These are phyloP conservation scores for Temnothorax ravouxi DNA, from an alignment of 2,888 invertebrate species.

Conservation along the genomic window DNA sequence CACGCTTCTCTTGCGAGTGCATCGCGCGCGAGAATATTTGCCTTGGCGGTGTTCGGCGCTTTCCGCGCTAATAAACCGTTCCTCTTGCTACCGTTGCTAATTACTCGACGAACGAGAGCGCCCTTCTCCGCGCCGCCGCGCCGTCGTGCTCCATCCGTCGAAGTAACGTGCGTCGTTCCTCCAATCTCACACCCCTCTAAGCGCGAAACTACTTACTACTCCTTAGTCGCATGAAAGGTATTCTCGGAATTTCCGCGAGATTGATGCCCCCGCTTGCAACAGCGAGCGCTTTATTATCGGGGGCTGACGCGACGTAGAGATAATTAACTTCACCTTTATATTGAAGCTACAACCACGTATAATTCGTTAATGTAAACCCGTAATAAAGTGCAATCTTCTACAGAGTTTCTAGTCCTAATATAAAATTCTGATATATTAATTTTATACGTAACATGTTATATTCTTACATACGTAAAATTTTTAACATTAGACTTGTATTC, in stretches of 20 bases:
- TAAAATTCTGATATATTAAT: neutral
- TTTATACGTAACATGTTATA: neutral
- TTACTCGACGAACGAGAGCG: conserved; percentile 78
- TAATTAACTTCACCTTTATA: neutral
- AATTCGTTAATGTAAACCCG: neutral
- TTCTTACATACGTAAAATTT: neutral
- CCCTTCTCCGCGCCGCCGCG: neutral
- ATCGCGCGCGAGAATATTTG: conserved; percentile 79
- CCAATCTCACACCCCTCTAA: conserved; percentile 60
- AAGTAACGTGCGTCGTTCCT: conserved; percentile 54
- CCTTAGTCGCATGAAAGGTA: conserved; percentile 44
- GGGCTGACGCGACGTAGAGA: neutral
- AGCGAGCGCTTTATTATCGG: conserved; percentile 36
- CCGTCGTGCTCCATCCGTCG: conserved; percentile 32
- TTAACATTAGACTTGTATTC: neutral
- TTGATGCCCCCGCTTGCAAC: conserved; percentile 25
- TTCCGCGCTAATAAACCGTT: conserved; percentile 82
- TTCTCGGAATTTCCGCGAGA: conserved; percentile 49
- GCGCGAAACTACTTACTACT: conserved; percentile 42
- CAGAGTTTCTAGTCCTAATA: neutral
- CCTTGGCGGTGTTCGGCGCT: conserved; percentile 75
- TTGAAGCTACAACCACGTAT: neutral
- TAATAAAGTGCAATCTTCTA: neutral
- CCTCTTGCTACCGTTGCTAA: conserved; percentile 79
- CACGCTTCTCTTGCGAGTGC: conserved; percentile 12